Conservation (phyloP, 2,113 vertebrate species). For the Neotragus moschatus region DNA sequence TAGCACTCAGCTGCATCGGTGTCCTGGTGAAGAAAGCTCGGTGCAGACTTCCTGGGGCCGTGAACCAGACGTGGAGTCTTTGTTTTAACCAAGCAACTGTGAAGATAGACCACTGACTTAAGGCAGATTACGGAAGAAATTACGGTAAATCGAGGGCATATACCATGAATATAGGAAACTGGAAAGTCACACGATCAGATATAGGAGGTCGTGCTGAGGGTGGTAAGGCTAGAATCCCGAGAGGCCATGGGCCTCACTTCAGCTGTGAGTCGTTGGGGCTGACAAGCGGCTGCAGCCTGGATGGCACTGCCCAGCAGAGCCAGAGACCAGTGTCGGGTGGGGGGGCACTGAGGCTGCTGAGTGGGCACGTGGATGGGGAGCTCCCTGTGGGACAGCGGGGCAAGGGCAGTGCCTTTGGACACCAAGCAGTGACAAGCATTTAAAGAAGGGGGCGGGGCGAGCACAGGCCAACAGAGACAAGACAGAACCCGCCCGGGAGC, state of each 20-base stretch:
- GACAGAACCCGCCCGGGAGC: not conserved
- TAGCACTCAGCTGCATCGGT: not conserved
- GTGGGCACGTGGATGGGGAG: not conserved
- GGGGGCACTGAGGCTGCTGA: not conserved
- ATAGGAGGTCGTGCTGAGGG: not conserved
- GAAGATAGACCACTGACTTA: not conserved
- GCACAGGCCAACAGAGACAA: not conserved
- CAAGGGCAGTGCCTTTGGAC: too few relatives aligned
- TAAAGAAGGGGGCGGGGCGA: not conserved
- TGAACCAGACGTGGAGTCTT: not conserved
- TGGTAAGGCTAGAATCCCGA: not conserved
- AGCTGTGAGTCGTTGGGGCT: not conserved
- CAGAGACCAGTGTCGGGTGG: not conserved
- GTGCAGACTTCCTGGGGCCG: not conserved
- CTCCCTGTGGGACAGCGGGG: fast-evolving
- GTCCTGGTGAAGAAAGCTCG: not conserved
- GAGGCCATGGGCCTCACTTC: not conserved
- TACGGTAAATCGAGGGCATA: not conserved
- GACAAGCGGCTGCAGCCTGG: not conserved
- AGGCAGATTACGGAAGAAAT: not conserved
- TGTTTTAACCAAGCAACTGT: not conserved
- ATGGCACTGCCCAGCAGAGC: fast-evolving
- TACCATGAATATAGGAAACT: not conserved
- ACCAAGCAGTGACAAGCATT: not conserved
- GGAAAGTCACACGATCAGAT: not conserved